Evolutionary conservation across 1,140 invertebrate species (phyloP).

Genomic region (Saxidomus purpurata): DNA sequence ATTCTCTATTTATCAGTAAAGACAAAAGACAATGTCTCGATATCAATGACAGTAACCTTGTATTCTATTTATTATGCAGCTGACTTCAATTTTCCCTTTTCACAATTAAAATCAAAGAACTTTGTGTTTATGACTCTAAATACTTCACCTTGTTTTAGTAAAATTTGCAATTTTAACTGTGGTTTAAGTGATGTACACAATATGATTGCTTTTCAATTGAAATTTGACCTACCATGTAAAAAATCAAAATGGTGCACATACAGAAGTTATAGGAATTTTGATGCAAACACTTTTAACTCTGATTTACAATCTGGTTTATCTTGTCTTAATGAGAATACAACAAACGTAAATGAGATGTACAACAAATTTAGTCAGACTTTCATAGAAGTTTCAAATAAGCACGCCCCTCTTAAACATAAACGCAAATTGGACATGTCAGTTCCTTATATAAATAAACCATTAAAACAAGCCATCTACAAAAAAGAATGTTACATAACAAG

Average conservation of each 20-base stretch:
- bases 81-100: too few species aligned
- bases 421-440: slow-evolving; percentile 2
- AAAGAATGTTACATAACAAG: slow-evolving; percentile 24
- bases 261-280: slow-evolving; percentile 33
- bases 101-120: too few species aligned
- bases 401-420: slow-evolving; percentile 56
- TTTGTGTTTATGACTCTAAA: too few species aligned
- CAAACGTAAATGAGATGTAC: not conserved
- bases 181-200: slow-evolving; percentile 9
- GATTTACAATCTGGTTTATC: not conserved
- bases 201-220: slow-evolving; percentile 24
- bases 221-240: not conserved
- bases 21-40: too few species aligned
- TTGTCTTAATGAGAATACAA: not conserved
- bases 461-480: slow-evolving; percentile 52
- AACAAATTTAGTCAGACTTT: not conserved
- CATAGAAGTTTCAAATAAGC: slow-evolving; percentile 5
- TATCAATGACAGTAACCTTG: too few species aligned
- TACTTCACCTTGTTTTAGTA: not conserved
- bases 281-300: not conserved
- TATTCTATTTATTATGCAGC: too few species aligned
- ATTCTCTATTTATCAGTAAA: too few species aligned
- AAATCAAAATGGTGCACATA: not conserved
- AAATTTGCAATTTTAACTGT: not conserved
- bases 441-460: slow-evolving; percentile 58